A percentile compares a stretch with the other conserved stretches of the same genome.
These are phyloP conservation scores for Callipepla squamata DNA, from an alignment of 2,113 vertebrate species.

Conservation along the genomic window DNA sequence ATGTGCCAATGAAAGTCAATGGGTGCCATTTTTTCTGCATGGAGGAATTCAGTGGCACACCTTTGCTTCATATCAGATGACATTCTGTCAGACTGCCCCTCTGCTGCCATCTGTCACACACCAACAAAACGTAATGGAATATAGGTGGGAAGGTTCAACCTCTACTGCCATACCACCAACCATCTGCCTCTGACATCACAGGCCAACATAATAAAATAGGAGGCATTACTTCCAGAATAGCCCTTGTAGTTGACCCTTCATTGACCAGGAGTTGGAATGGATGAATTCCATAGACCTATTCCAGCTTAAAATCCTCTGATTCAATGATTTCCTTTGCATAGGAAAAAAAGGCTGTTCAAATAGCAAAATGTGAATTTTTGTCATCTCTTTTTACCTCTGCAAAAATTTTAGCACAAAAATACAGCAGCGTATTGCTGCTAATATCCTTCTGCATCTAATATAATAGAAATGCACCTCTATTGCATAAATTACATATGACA, in stretches of 20 bases:
- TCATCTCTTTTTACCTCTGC: conserved; percentile 24
- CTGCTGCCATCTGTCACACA: too few species aligned
- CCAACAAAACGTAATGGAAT: too few species aligned
- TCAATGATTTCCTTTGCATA: not conserved
- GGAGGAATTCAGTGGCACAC: too few species aligned
- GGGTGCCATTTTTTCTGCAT: too few species aligned
- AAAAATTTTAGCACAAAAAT: conserved; percentile 17
- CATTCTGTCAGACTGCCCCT: too few species aligned
- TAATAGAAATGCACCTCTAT: conserved; percentile 43
- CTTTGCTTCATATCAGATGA: too few species aligned
- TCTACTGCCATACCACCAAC: too few species aligned
- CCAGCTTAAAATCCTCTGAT: not conserved
- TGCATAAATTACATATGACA: conserved; percentile 70
- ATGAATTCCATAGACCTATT: not conserved
- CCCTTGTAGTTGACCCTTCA: not conserved
- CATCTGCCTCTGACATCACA: too few species aligned
- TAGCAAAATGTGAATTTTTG: conserved; percentile 1
- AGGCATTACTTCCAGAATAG: too few species aligned
- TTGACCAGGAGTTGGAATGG: not conserved
- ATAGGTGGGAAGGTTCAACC: too few species aligned
- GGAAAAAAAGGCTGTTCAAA: not conserved
- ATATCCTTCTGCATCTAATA: conserved; percentile 51
- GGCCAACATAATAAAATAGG: too few species aligned
- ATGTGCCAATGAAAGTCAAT: too few species aligned
- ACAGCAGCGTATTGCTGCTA: conserved; percentile 43